These are phyloP conservation scores for Drosophila parthenogenetica DNA, from an alignment of 2,888 invertebrate genomes.

Conservation along the genomic window DNA sequence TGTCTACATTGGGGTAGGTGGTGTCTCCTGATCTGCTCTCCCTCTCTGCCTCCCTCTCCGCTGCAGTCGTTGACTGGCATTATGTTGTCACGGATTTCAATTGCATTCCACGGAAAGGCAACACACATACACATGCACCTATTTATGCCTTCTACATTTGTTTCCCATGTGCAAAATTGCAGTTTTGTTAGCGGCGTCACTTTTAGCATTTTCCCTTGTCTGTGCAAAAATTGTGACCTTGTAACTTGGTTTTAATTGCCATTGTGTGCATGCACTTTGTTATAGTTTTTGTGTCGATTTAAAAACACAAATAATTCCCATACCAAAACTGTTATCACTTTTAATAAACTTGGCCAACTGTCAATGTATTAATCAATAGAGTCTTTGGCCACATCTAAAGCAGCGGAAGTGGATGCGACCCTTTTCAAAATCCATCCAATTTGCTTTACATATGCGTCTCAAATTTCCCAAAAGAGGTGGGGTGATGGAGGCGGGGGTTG, in stretches of 20 bases:
- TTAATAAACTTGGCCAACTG: conserved; percentile 41
- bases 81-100: conserved; percentile 74
- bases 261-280: conserved; percentile 57
- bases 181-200: conserved; percentile 71
- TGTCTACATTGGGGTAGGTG: conserved; percentile 66
- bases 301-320: background rate
- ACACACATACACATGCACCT: conserved; percentile 23
- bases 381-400: conserved; percentile 21
- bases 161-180: conserved; percentile 74
- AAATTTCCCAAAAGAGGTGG: conserved; percentile 47
- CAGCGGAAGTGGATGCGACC: conserved; percentile 37
- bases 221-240: conserved; percentile 74
- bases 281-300: conserved; percentile 29
- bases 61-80: conserved; percentile 47
- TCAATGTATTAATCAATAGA: conserved; percentile 39
- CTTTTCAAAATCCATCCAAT: conserved; percentile 68
- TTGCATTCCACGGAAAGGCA: conserved; percentile 72
- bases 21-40: conserved; percentile 37
- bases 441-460: conserved; percentile 60
- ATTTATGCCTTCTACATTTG: conserved; percentile 42
- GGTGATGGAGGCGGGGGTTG: background rate
- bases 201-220: conserved; percentile 64
- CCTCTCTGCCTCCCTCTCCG: background rate
- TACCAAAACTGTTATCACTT: conserved; percentile 1
- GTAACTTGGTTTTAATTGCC: conserved; percentile 74